A percentile compares a stretch with the other conserved stretches of the same genome.
Evolutionary conservation across 2,113 vertebrate species (phyloP).

Genomic region (Ploceus nigricollis): DNA sequence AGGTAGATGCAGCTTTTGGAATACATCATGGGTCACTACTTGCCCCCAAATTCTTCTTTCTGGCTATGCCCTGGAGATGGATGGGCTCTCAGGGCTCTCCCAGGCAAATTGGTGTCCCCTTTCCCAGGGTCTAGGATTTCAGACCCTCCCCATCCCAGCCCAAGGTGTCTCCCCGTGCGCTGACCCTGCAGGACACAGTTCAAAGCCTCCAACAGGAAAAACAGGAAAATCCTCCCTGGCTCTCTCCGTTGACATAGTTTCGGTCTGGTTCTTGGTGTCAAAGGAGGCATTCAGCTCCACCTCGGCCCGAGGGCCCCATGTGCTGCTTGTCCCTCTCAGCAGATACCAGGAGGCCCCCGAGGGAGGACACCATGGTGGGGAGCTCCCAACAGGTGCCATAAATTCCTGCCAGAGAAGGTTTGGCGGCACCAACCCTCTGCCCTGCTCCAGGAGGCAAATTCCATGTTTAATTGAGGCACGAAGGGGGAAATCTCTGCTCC

Average conservation of each 20-base stretch:
- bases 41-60: neutral
- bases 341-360: neutral
- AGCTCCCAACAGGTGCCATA: neutral
- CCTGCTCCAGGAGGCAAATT: neutral
- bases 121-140: conserved; percentile 62
- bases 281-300: conserved; percentile 52
- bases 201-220: conserved; percentile 69
- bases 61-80: neutral
- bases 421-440: neutral
- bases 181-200: conserved; percentile 69
- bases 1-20: neutral
- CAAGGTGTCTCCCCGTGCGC: neutral
- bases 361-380: neutral
- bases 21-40: neutral
- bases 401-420: neutral
- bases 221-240: conserved; percentile 58
- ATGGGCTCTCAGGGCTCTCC: neutral
- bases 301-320: neutral
- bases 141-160: conserved; percentile 17
- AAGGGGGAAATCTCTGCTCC: neutral
- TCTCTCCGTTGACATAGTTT: conserved; percentile 61
- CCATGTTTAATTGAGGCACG: rapidly evolving
- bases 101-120: neutral
- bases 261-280: conserved; percentile 69
- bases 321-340: neutral